Conservation (phyloP, 2,113 vertebrate species). For the Archilochus colubris region DNA sequence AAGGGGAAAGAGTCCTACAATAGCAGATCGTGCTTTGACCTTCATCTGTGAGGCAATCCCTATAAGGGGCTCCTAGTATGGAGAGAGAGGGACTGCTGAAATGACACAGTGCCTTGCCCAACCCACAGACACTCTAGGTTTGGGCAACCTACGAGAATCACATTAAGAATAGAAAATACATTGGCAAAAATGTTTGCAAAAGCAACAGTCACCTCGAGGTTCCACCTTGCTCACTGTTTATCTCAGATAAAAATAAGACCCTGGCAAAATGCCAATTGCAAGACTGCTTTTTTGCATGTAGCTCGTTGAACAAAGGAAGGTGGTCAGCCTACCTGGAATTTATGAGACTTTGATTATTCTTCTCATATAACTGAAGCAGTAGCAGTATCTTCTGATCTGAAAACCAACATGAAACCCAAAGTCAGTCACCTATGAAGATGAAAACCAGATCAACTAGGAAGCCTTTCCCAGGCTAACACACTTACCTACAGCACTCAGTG, state of each 20-base stretch:
- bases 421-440: background rate
- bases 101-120: background rate
- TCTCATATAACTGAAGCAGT: slow-evolving; percentile 91
- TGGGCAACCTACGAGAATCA: background rate
- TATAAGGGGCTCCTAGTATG: background rate
- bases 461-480: background rate
- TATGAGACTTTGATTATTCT: slow-evolving; percentile 84
- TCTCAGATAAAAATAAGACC: background rate
- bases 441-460: background rate
- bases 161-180: rapidly evolving
- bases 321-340: slow-evolving; percentile 77
- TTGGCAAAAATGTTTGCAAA: background rate
- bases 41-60: background rate
- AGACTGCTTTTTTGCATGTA: background rate
- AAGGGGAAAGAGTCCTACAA: background rate
- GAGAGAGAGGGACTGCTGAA: background rate
- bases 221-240: background rate
- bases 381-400: slow-evolving; percentile 92
- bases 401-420: background rate
- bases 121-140: background rate
- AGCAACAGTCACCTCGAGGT: background rate
- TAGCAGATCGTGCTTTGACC: background rate
- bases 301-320: background rate
- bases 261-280: background rate
- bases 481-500: slow-evolving; percentile 84